Evolutionary conservation across 2,797 vertebrate species (phyloP), one percentile per base, ranked within the genome.

Genomic region (Hydrophis major): DNA sequence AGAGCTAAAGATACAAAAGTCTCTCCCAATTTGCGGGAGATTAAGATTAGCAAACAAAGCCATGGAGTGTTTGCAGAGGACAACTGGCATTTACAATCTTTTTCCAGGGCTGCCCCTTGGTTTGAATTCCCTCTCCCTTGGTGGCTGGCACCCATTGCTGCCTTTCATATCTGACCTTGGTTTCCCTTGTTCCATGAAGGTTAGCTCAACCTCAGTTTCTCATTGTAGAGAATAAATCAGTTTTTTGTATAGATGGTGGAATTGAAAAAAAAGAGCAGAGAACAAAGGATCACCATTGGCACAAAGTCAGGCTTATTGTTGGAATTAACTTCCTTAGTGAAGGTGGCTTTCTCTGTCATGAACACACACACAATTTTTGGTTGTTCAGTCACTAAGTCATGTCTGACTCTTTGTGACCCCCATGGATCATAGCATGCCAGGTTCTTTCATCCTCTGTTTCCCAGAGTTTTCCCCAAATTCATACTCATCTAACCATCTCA

Each of bases 81-180:
- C 4, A 10, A 25, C 66, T 89, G 87, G 16, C 32, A 56, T 3
- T 63, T 32, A 22, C 37, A 63, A 20, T 60, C 16, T n/a, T 74
- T n/a, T 74, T 69, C 56, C 90, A 83, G 18, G 11, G 3, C 57
- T 91, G 69, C 32, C 69, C 25, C 32, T 42, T 89, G n/a, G 66
- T 69, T 50, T 47, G 12, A 93, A 91, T 87, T 63, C 60, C 69
- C 47, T 59, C 28, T n/a, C 57, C 22, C 47, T 69, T 53, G 4
- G 42, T 50, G 78, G 25, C 32, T 89, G 87, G 90, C 93, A 91
- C 56, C n/a, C 32, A 3, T 53, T 78, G 37, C 50, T 89, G 22
- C 32, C 32, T 66, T 93, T 89, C 87, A 47, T 91, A 61, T 89
- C 66, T 93, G 90, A 93, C 90, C 57, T 91, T 89, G 87, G 47